Conservation (phyloP, 2,797 vertebrate genomes). For the Thamnophis elegans region DNA sequence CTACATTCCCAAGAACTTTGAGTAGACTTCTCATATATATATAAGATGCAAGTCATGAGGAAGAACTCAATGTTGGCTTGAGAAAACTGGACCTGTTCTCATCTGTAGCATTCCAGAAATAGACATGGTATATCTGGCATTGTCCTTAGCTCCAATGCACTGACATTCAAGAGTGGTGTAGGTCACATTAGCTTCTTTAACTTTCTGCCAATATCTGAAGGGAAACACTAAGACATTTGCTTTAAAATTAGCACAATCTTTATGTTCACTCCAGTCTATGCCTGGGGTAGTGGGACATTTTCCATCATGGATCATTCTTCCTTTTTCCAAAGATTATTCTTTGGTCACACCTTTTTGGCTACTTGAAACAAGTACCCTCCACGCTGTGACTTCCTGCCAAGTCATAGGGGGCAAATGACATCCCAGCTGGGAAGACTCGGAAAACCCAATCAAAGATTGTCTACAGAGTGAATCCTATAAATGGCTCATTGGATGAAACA, state of each 20-base stretch:
- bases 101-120: background rate
- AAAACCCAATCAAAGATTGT: conserved; percentile 67
- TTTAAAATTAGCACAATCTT: background rate
- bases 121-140: background rate
- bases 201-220: background rate
- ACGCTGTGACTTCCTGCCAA: conserved; percentile 57
- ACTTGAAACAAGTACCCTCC: conserved; percentile 42
- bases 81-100: background rate
- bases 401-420: conserved; percentile 63
- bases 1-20: background rate
- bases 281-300: background rate
- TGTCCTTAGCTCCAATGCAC: background rate
- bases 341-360: conserved; percentile 51
- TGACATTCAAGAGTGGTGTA: background rate
- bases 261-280: background rate
- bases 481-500: conserved; percentile 58
- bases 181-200: background rate
- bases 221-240: conserved; percentile 2
- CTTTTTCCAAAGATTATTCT: conserved; percentile 1
- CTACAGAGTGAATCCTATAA: conserved; percentile 59
- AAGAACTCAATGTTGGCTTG: background rate
- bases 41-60: background rate
- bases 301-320: background rate
- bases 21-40: background rate
- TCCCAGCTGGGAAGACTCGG: conserved; percentile 51